Conservation (phyloP, 1,140 invertebrate species). For the Drepana arcuata region DNA sequence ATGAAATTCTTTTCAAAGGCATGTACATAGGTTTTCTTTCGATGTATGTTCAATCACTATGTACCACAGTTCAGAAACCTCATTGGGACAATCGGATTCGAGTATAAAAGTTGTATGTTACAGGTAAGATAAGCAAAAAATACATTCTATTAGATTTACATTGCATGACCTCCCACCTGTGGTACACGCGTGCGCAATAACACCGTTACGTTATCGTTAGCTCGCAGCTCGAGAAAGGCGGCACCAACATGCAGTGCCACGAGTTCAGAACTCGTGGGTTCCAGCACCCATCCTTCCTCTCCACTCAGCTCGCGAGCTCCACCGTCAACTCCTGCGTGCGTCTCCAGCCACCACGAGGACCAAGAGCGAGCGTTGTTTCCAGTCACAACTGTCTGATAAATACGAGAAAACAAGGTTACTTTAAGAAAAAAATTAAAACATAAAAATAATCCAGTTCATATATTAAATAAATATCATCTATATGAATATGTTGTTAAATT, state of each 20-base stretch:
- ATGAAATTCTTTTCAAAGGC: no score
- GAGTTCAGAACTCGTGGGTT: conserved; percentile 44
- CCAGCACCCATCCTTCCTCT: conserved; percentile 50
- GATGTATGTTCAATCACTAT: no score
- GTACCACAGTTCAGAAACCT: no score
- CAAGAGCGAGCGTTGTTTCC: conserved; percentile 35
- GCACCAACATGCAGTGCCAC: conserved; percentile 41
- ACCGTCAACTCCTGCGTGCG: conserved; percentile 22
- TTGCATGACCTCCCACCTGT: conserved; percentile 48
- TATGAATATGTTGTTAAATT: no score
- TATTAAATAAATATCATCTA: no score
- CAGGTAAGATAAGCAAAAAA: no score
- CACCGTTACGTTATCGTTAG: conserved; percentile 46
- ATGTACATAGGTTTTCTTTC: no score
- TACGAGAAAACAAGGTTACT: no score
- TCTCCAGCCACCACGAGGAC: conserved; percentile 46
- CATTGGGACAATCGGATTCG: no score
- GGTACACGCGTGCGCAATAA: conserved; percentile 53
- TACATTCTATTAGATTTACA: no score
- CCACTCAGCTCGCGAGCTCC: conserved; percentile 27
- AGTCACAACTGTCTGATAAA: conserved; percentile 41
- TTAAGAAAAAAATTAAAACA: conserved; percentile 1
- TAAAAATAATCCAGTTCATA: conserved; percentile 5
- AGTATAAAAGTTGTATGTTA: no score
- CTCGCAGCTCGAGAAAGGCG: conserved; percentile 40